Base-by-base conservation (phyloP, 1,140 invertebrate species). In the Drosophila saltans region DNA sequence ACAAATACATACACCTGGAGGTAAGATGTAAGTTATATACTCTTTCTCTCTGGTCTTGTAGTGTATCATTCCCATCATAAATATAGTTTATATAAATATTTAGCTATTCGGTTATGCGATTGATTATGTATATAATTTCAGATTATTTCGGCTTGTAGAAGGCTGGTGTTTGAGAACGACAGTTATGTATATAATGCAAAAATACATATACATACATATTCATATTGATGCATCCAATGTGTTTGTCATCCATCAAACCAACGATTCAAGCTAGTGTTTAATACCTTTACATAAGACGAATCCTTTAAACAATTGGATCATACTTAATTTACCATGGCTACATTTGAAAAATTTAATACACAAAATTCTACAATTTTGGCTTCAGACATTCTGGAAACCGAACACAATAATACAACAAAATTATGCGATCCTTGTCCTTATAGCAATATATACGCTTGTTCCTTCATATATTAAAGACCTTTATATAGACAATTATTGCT, bases 1-100 rank as follows among this genome's bases (percentile, higher is more conserved):
- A 61, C 57, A 63, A 72, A 79, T 70, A 88, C 82, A 73, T 70
- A 88, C 82, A 76, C 73, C 59, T 88, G 75, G 82, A 85, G 82
- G 82, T 85, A 85, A 85, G 82, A 83, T 79, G 79, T 82, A 82
- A 75, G 80, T 81, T 75, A 81, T 59, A 81, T 71, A 52, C 45
- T 26, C 21, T 52, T 75, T 56, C 68, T 86, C 67, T 79, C 76
- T 69, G 66, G 52, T 67, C 74, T 78, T 63, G 55, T 33, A 69
- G 52, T 63, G 48, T 65, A 59, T 66, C 48, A 65, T 7, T 66
- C 62, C 40, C n/a, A 59, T n/a, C 10, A 24, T 21, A 41, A 11
- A 61, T 26, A 41, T 57, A 33, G 57, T 72, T 57, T 33, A 40
- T 56, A 66, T 52, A 43, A 28, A 36, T n/a, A 40, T 40, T 24